These are phyloP conservation scores for Caranx ignobilis DNA, from an alignment of 2,113 vertebrate species.

Conservation along the genomic window DNA sequence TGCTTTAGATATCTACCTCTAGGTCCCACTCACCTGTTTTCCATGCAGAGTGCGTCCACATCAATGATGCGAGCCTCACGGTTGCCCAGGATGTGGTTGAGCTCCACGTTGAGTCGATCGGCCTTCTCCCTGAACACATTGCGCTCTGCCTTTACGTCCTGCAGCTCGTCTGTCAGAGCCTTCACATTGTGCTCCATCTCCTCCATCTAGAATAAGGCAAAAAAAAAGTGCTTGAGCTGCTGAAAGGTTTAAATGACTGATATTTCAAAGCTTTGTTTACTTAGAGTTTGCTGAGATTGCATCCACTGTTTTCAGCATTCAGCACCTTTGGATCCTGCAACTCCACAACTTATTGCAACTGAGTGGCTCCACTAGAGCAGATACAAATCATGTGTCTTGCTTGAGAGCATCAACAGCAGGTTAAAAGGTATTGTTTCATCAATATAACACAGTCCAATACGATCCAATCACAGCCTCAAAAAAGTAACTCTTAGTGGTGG, in stretches of 20 bases:
- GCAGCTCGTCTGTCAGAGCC: constrained; percentile 91
- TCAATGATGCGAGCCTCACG: constrained; percentile 93
- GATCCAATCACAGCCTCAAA: too few species aligned
- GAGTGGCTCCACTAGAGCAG: background rate
- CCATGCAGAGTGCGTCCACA: constrained; percentile 96
- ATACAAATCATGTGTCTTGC: too few species aligned
- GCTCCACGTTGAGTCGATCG: constrained; percentile 92
- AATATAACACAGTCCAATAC: background rate
- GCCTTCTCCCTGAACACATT: constrained; percentile 93
- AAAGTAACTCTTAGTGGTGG: too few species aligned
- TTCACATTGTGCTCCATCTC: constrained; percentile 90
- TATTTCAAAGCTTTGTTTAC: constrained; percentile 27
- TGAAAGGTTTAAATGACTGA: background rate
- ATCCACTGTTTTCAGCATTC: constrained; percentile 6
- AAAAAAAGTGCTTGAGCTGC: constrained; percentile 1
- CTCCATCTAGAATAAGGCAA: constrained; percentile 83
- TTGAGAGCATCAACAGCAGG: background rate
- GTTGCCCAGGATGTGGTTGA: constrained; percentile 94
- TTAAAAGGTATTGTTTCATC: background rate
- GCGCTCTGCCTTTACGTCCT: constrained; percentile 92
- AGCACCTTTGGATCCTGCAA: background rate
- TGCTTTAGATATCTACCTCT: too few species aligned
- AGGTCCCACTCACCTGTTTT: constrained; percentile 87
- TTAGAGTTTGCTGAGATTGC: constrained; percentile 11
- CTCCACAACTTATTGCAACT: background rate